Evolutionary conservation across 2,797 vertebrate species (phyloP).

Genomic region (Pelochelys cantorii): DNA sequence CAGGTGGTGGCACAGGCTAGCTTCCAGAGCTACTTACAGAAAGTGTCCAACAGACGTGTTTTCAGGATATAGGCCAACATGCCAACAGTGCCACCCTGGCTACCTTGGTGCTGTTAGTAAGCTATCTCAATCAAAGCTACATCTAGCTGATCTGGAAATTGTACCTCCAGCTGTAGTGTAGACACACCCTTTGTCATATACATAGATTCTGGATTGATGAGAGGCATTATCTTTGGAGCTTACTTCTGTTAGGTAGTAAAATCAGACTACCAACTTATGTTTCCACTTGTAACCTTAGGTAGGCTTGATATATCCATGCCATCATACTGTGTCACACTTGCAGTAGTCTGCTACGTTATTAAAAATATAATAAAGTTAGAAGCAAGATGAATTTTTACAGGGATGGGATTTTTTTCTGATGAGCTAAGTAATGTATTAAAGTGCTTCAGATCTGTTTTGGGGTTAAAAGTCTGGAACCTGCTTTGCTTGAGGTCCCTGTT

Average conservation of each 20-base stretch:
- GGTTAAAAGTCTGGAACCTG: constrained; percentile 30
- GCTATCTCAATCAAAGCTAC: background rate
- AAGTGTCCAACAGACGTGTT: background rate
- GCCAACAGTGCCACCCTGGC: background rate
- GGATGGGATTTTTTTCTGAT: background rate
- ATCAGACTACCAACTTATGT: background rate
- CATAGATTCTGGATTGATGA: background rate
- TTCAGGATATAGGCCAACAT: background rate
- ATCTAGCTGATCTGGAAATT: background rate
- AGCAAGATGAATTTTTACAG: background rate
- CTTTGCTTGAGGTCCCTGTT: constrained; percentile 58
- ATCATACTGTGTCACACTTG: background rate
- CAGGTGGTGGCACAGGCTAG: background rate
- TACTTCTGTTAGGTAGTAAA: background rate
- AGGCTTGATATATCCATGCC: background rate
- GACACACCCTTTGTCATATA: background rate
- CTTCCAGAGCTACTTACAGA: background rate
- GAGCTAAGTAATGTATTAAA: background rate
- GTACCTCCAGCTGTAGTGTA: background rate
- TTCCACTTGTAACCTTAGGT: background rate
- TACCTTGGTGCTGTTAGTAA: background rate
- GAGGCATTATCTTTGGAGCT: background rate
- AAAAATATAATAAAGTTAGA: background rate
- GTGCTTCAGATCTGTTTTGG: constrained; percentile 26
- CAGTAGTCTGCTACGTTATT: background rate